These are phyloP conservation scores for Drosophila tsacasi DNA, from an alignment of 1,140 invertebrate genomes.

Conservation along the genomic window DNA sequence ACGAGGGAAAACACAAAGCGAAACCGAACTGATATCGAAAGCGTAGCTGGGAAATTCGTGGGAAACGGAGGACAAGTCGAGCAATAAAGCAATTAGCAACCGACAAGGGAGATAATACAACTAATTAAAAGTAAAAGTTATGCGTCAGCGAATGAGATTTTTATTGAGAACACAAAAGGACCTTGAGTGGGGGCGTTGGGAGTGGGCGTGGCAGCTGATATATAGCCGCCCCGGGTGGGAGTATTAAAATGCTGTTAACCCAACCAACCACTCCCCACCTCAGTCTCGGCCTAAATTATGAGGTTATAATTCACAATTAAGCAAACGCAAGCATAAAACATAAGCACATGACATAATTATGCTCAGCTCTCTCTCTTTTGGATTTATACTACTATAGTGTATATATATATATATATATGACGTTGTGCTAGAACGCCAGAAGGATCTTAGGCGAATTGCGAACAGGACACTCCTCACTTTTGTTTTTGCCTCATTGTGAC, in stretches of 20 bases:
- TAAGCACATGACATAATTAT: constrained; percentile 75
- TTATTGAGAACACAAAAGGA: constrained; percentile 64
- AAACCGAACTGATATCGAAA: constrained; percentile 25
- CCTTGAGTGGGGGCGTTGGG: neutral
- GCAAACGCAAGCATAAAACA: constrained; percentile 77
- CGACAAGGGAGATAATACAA: constrained; percentile 82
- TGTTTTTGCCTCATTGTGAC: constrained; percentile 41
- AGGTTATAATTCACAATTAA: constrained; percentile 80
- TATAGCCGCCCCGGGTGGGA: constrained; percentile 54
- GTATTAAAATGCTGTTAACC: constrained; percentile 73
- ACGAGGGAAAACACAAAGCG: constrained; percentile 8
- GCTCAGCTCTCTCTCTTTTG: constrained; percentile 29
- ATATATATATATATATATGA: neutral
- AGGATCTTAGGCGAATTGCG: constrained; percentile 20
- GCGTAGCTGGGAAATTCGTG: constrained; percentile 3
- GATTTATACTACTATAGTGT: constrained; percentile 50
- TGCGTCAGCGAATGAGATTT: constrained; percentile 82
- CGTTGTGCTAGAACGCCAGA: constrained; percentile 14
- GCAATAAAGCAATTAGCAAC: constrained; percentile 81
- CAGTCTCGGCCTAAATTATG: constrained; percentile 67
- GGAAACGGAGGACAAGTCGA: constrained; percentile 33
- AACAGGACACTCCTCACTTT: constrained; percentile 11
- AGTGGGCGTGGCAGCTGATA: constrained; percentile 45
- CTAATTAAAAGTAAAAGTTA: constrained; percentile 84
- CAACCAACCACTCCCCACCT: constrained; percentile 26